A percentile compares a stretch with the other conserved stretches of the same genome.
Conservation (phyloP, 2,113 vertebrate genomes). For the Corythaeola cristata region DNA sequence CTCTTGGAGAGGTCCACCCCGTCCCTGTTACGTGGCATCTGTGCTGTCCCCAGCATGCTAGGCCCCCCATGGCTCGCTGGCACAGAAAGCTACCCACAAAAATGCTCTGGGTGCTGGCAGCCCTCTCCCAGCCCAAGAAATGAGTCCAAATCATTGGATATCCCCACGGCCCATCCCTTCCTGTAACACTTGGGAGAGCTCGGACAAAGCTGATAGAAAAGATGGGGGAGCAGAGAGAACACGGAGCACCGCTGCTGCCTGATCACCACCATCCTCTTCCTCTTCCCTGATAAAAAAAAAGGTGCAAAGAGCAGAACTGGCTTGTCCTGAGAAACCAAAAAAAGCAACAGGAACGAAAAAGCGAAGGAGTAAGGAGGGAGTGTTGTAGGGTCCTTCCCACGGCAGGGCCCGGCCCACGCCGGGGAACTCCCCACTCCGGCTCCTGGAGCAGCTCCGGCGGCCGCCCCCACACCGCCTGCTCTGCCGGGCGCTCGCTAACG, state of each 20-base stretch:
- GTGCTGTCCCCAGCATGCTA: neutral
- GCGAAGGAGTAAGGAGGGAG: neutral
- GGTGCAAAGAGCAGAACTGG: neutral
- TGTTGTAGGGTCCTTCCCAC: neutral
- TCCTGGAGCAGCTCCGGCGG: neutral
- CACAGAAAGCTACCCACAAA: neutral
- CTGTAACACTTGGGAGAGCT: accelerated
- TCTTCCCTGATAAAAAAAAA: accelerated
- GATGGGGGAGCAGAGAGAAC: neutral
- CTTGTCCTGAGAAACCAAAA: neutral
- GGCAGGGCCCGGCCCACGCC: accelerated
- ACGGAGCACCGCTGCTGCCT: neutral
- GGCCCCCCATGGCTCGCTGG: accelerated
- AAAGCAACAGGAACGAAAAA: neutral
- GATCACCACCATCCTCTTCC: neutral
- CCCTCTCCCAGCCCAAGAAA: neutral
- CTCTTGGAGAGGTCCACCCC: neutral
- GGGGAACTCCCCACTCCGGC: neutral
- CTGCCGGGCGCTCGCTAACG: accelerated
- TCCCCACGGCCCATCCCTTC: neutral
- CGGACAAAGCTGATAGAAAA: neutral
- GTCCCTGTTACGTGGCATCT: neutral
- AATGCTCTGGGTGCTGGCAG: neutral
- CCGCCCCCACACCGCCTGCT: accelerated
- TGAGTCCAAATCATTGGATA: neutral